These are phyloP conservation scores for Falcaria lacertinaria DNA, from an alignment of 2,888 invertebrate genomes.

Conservation along the genomic window DNA sequence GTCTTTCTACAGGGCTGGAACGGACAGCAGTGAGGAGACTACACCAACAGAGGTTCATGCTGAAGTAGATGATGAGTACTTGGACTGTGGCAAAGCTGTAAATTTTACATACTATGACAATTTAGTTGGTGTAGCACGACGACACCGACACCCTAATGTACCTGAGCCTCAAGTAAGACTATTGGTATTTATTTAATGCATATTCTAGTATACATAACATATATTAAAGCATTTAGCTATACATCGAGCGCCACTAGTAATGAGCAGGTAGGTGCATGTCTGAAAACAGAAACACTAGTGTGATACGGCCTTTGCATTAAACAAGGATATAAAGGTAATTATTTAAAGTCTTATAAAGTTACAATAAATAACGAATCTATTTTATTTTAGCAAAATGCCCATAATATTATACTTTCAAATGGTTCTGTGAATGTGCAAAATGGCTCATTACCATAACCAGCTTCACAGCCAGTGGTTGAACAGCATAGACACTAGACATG, in stretches of 20 bases:
- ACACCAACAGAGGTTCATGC: conserved; percentile 49
- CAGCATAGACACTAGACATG: too few species aligned
- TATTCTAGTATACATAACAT: too few species aligned
- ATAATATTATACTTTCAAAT: too few species aligned
- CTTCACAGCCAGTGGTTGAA: neutral
- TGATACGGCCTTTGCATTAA: too few species aligned
- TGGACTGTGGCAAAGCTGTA: conserved; percentile 91
- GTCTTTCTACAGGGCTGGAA: conserved; percentile 44
- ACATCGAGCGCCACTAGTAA: too few species aligned
- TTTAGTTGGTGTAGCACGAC: conserved; percentile 89
- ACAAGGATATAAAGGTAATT: too few species aligned
- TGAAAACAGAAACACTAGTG: too few species aligned
- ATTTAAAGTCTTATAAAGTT: too few species aligned
- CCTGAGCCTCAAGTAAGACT: conserved; percentile 86
- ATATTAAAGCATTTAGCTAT: too few species aligned
- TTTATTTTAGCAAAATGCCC: too few species aligned
- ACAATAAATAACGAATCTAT: too few species aligned
- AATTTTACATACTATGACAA: conserved; percentile 95
- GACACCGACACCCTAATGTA: conserved; percentile 89
- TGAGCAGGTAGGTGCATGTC: too few species aligned
- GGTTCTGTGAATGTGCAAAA: neutral
- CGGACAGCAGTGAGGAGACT: conserved; percentile 55
- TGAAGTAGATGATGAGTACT: conserved; percentile 80
- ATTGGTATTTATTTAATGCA: neutral
- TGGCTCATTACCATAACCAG: neutral